Percentiles rank a stretch among this genome's conserved stretches.
phyloP scores from a whole-genome alignment of 2,888 invertebrate species.

The Orthosia cruda region DNA sequence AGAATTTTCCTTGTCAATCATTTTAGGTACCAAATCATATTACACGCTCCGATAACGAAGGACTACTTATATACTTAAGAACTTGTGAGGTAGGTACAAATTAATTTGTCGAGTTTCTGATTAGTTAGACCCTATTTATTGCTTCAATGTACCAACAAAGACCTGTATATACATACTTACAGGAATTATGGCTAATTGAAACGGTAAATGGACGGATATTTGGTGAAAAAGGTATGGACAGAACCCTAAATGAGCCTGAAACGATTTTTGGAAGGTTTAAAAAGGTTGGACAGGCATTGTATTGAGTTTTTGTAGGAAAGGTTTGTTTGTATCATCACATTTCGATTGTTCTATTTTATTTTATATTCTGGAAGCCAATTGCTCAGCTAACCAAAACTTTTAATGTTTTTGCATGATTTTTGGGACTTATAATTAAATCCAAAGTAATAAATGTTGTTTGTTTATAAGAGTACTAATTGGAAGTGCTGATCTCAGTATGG shows the following conservation, averaged over 20 bases:
- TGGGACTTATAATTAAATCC: too few species aligned
- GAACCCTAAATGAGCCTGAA: background rate
- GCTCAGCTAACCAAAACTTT: too few species aligned
- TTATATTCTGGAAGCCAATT: too few species aligned
- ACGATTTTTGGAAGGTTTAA: background rate
- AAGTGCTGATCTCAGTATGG: too few species aligned
- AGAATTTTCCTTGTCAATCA: background rate
- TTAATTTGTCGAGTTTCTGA: constrained; percentile 40
- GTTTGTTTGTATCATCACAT: background rate
- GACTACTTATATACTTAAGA: constrained; percentile 48
- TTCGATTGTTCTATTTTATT: background rate
- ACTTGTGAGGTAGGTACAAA: constrained; percentile 24
- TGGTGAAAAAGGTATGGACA: constrained; percentile 9
- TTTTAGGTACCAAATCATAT: constrained; percentile 5
- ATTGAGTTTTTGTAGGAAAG: background rate
- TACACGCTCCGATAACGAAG: constrained; percentile 15
- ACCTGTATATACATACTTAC: background rate
- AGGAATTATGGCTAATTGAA: constrained; percentile 6
- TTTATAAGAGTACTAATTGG: too few species aligned
- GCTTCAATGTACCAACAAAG: background rate
- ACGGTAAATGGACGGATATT: constrained; percentile 1
- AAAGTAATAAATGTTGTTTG: too few species aligned
- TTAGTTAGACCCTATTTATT: constrained; percentile 31
- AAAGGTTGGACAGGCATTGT: background rate
- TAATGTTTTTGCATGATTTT: too few species aligned